Evolutionary conservation across 2,113 vertebrate genomes (phyloP), one percentile per base, ranked within the genome.

Genomic region (Poeciliopsis retropinna): DNA sequence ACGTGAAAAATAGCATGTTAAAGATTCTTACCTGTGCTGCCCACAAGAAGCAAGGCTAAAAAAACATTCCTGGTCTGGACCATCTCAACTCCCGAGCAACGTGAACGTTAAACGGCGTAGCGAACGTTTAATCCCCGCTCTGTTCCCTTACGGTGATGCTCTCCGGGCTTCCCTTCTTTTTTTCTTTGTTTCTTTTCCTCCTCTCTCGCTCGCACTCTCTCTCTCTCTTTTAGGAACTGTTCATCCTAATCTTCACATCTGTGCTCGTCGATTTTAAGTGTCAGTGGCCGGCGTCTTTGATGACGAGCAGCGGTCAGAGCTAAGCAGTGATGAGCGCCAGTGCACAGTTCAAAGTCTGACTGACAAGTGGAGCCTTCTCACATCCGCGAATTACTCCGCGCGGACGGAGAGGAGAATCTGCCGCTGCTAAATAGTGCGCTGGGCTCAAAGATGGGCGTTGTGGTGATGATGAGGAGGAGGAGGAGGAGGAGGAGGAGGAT

Each of bases 291-390:
- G 78, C 25, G 80, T 69, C 67, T 71, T 57, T 44, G 76, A 61
- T 72, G 88, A 70, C 77, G 44, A 28, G 69, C 83, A 67, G 83
- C 81, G 67, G 81, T 57, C 84, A 60, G 73, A 78, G 87, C 89
- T 89, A 77, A 90, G 77, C 76, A 15, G 81, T 67, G 89, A 80
- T 87, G 90, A 90, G 95, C 95, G 92, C 95, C 95, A 94, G 95
- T 91, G 92, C 92, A 85, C 94, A 82, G 95, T 93, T 93, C 94
- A 90, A 94, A 95, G 94, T 95, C 94, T 97, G 95, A 96, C 93
- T 96, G 96, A 97, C 96, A 96, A 90, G 95, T 92, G 73, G 79
- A 83, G 95, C 95, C 96, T 94, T 77, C 93, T 93, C 94, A 96
- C 96, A 91, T 85, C 82, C 89, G 70, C 57, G 86, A 87, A 96